phyloP scores from a whole-genome alignment of 1,140 invertebrate genomes.

The Palaemon carinicauda region DNA sequence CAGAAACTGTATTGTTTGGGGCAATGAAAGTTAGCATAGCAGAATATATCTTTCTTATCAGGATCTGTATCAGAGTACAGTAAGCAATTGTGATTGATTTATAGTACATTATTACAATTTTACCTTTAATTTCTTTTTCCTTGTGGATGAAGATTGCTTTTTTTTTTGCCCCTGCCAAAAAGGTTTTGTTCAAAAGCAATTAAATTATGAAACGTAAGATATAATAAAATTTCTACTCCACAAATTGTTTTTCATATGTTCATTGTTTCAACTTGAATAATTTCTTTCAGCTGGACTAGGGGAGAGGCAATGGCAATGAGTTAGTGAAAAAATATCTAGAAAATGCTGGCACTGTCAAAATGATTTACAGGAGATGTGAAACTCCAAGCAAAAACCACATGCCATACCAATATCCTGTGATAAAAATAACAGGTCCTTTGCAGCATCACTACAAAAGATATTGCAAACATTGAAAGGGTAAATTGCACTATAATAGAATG shows the following conservation, averaged over 20 bases:
- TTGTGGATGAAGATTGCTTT: not conserved
- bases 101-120: slow-evolving; percentile 1
- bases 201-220: slow-evolving; percentile 22
- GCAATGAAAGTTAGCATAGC: not conserved
- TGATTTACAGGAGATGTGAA: too few relatives aligned
- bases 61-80: slow-evolving; percentile 1
- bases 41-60: not conserved
- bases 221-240: slow-evolving; percentile 36
- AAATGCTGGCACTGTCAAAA: too few relatives aligned
- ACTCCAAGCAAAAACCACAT: too few relatives aligned
- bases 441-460: too few relatives aligned
- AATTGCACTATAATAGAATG: too few relatives aligned
- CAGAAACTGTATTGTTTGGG: slow-evolving; percentile 23
- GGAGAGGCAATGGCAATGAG: too few relatives aligned
- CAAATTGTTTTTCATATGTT: not conserved
- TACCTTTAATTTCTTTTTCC: slow-evolving; percentile 1
- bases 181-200: slow-evolving; percentile 16
- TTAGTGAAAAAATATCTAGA: too few relatives aligned
- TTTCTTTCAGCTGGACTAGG: too few relatives aligned
- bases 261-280: too few relatives aligned
- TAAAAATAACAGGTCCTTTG: too few relatives aligned
- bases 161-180: not conserved
- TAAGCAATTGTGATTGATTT: slow-evolving; percentile 1
- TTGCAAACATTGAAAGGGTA: too few relatives aligned
- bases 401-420: too few relatives aligned